Base-by-base conservation (phyloP, 1,140 invertebrate genomes). In the Drosophila subobscura region DNA sequence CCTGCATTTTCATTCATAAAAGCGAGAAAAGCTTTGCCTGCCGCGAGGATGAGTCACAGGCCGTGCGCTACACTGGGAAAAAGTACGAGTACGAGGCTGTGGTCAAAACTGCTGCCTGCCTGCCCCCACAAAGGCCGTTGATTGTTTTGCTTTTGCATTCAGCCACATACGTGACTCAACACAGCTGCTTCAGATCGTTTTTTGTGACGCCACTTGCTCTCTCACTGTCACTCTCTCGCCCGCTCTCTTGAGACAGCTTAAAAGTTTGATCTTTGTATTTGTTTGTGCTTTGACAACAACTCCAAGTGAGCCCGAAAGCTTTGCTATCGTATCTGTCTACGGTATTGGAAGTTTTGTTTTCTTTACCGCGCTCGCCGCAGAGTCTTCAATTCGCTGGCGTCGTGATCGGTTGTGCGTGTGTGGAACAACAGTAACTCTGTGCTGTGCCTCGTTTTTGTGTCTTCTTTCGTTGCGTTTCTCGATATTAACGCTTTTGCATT, bases 1-100 rank as follows among this genome's bases (percentile, higher is more conserved):
- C 50, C 37, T 60, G 41, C 44, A 53, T 63, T 78, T 86, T 86
- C 83, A 86, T 86, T 86, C 83, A 86, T 88, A 79, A 86, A 86
- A 72, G 65, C 56, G 8, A 56, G 37, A 72, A 83, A 72, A 86
- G 81, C 81, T 86, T 86, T 88, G 14, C 4, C 27, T 16, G 41
- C 27, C 23, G 41, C 6, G 4, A 40, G 42, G 12, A 63, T 86
- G 81, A 85, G 16, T 85, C 81, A 80, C 40, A 23, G 5, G 0
- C 20, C 6, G 3, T 4, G 33, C 5, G 33, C 5, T 4, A 5
- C 81, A 85, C 81, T 77, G 74, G 6, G 29, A 79, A 51, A 79
- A 79, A 73, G 64, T 65, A 60, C 27, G 25, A 50, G 46, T 49
- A 20, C 16, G 37, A 25, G 14, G 2, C n/a, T 50, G 20, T 3